Conservation (phyloP, 2,888 invertebrate species). For the Polia nebulosa region DNA sequence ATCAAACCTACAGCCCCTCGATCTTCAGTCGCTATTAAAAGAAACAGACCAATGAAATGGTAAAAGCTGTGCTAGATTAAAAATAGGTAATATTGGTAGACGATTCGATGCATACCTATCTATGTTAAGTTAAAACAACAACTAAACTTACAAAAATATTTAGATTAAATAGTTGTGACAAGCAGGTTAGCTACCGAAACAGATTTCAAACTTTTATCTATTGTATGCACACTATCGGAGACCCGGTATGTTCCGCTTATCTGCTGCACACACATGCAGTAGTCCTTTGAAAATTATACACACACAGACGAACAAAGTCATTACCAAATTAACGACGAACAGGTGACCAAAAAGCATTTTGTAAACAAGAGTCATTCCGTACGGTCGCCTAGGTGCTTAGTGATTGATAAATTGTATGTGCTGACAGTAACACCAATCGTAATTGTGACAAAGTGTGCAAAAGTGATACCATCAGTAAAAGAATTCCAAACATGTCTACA, state of each 20-base stretch:
- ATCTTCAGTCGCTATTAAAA: neutral
- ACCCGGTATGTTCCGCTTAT: conserved; percentile 88
- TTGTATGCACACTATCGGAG: conserved; percentile 83
- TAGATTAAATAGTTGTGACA: conserved; percentile 79
- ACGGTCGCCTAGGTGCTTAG: conserved; percentile 81
- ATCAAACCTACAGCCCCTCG: neutral
- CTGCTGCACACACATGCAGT: conserved; percentile 82
- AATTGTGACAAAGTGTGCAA: conserved; percentile 31
- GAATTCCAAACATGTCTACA: conserved; percentile 77
- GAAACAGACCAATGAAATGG: neutral
- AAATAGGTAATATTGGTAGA: too few species aligned
- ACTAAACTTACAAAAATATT: conserved; percentile 47
- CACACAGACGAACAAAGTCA: conserved; percentile 86
- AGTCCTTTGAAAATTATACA: conserved; percentile 79
- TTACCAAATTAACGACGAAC: conserved; percentile 89
- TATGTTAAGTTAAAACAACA: conserved; percentile 8
- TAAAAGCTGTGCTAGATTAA: neutral
- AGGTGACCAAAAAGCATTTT: conserved; percentile 89
- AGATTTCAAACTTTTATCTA: conserved; percentile 85
- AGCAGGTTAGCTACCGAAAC: conserved; percentile 87
- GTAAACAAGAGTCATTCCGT: conserved; percentile 86
- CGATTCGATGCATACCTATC: too few species aligned
- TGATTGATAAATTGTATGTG: conserved; percentile 65
- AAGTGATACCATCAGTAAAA: conserved; percentile 38
- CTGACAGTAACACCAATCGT: conserved; percentile 53